Evolutionary conservation across 2,797 vertebrate species (phyloP).

Genomic region (Hippocampus kuda): DNA sequence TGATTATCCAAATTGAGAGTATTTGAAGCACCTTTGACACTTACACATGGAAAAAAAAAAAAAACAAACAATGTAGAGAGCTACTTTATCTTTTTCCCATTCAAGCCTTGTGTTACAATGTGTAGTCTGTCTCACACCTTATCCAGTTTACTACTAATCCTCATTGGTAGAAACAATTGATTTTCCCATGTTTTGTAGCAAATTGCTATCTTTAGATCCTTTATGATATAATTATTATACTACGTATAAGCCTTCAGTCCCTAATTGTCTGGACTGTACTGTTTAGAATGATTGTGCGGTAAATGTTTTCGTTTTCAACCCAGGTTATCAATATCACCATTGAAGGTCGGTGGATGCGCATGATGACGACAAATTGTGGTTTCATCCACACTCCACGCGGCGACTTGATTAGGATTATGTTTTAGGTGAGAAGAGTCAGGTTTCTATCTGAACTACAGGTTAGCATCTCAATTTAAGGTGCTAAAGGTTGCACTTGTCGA

Average conservation of each 20-base stretch:
- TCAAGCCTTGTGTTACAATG: slow-evolving; percentile 61
- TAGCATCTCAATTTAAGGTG: neutral
- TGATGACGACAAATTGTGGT: slow-evolving; percentile 9
- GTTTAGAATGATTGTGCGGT: slow-evolving; percentile 26
- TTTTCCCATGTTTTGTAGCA: slow-evolving; percentile 58
- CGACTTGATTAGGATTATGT: neutral
- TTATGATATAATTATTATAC: slow-evolving; percentile 50
- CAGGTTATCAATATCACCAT: slow-evolving; percentile 8
- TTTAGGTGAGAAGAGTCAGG: neutral
- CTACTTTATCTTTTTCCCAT: slow-evolving; percentile 42
- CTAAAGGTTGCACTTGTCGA: slow-evolving; percentile 44
- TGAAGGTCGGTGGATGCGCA: slow-evolving; percentile 8
- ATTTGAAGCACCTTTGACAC: slow-evolving; percentile 57
- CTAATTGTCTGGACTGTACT: slow-evolving; percentile 35
- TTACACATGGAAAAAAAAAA: slow-evolving; percentile 29
- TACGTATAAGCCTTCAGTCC: slow-evolving; percentile 59
- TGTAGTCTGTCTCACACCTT: slow-evolving; percentile 53
- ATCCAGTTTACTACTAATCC: slow-evolving; percentile 56
- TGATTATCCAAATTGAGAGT: slow-evolving; percentile 44
- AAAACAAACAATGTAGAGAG: slow-evolving; percentile 27
- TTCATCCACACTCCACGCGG: neutral
- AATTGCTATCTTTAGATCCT: slow-evolving; percentile 63
- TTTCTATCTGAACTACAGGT: neutral
- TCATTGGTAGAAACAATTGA: slow-evolving; percentile 45
- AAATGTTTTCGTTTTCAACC: slow-evolving; percentile 12